These are phyloP conservation scores for Tupiocoris notatus DNA, from an alignment of 2,888 invertebrate genomes.

Conservation along the genomic window DNA sequence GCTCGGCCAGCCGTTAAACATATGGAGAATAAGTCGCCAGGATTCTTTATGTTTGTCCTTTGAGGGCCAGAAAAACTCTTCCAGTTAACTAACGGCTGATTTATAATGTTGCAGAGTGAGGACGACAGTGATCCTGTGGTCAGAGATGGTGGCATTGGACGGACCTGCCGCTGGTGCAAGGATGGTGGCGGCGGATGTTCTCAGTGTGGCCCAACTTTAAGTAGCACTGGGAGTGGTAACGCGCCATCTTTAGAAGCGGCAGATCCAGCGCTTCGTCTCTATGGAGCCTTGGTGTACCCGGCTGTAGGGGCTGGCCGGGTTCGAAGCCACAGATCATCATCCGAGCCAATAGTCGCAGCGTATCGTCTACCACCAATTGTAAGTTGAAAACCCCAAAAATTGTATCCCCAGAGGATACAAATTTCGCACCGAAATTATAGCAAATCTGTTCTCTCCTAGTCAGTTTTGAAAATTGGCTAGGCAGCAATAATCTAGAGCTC, in stretches of 20 bases:
- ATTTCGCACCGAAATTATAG: too few species aligned
- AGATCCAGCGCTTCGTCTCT: constrained; percentile 48
- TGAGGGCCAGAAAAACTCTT: neutral
- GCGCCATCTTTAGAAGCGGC: neutral
- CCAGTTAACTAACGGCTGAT: neutral
- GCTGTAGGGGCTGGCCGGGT: constrained; percentile 45
- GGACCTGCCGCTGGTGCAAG: constrained; percentile 47
- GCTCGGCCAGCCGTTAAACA: too few species aligned
- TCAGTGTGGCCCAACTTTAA: constrained; percentile 40
- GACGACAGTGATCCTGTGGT: constrained; percentile 29
- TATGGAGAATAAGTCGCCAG: too few species aligned
- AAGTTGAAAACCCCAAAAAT: too few species aligned
- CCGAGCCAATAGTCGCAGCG: constrained; percentile 51
- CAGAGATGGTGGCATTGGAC: neutral
- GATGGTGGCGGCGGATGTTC: constrained; percentile 45
- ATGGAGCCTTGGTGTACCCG: constrained; percentile 43
- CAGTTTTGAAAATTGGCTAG: too few species aligned
- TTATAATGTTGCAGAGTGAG: constrained; percentile 37
- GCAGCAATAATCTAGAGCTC: too few species aligned
- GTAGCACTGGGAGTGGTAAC: neutral
- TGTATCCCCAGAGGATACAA: too few species aligned
- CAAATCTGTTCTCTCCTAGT: too few species aligned
- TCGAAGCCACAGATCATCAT: constrained; percentile 49
- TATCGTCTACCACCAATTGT: constrained; percentile 53
- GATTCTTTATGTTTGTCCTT: too few species aligned